Conservation (phyloP, 2,888 invertebrate genomes). For the Rhingia rostrata region DNA sequence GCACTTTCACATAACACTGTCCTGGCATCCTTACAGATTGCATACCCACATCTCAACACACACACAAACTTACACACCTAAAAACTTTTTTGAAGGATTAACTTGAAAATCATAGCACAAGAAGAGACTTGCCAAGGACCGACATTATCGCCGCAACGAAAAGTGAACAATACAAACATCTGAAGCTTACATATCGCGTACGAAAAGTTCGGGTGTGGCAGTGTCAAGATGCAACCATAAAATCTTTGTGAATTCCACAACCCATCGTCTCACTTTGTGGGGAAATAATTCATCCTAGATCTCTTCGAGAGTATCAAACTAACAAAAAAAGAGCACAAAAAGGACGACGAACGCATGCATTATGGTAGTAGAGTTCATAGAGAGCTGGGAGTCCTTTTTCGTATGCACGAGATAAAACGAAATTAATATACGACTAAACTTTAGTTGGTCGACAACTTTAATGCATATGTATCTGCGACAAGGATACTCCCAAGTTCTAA, state of each 20-base stretch:
- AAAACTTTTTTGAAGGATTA: slow-evolving; percentile 43
- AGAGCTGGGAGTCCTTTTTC: slow-evolving; percentile 5
- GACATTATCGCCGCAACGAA: slow-evolving; percentile 41
- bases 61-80: background rate
- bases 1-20: background rate
- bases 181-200: slow-evolving; percentile 18
- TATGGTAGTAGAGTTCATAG: slow-evolving; percentile 35
- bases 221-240: slow-evolving; percentile 38
- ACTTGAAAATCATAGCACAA: slow-evolving; percentile 40
- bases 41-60: too few species aligned
- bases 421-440: slow-evolving; percentile 64
- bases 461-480: background rate
- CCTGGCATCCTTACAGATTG: too few species aligned
- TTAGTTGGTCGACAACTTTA: slow-evolving; percentile 24
- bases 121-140: slow-evolving; percentile 24
- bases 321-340: slow-evolving; percentile 25
- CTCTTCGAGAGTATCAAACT: slow-evolving; percentile 34
- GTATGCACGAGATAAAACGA: slow-evolving; percentile 56
- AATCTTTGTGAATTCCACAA: slow-evolving; percentile 32
- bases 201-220: slow-evolving; percentile 31
- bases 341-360: slow-evolving; percentile 42
- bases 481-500: background rate
- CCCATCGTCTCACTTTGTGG: slow-evolving; percentile 33
- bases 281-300: slow-evolving; percentile 59
- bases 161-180: slow-evolving; percentile 49